Conservation (phyloP, 1,140 invertebrate genomes). For the Drosophila pandora region DNA sequence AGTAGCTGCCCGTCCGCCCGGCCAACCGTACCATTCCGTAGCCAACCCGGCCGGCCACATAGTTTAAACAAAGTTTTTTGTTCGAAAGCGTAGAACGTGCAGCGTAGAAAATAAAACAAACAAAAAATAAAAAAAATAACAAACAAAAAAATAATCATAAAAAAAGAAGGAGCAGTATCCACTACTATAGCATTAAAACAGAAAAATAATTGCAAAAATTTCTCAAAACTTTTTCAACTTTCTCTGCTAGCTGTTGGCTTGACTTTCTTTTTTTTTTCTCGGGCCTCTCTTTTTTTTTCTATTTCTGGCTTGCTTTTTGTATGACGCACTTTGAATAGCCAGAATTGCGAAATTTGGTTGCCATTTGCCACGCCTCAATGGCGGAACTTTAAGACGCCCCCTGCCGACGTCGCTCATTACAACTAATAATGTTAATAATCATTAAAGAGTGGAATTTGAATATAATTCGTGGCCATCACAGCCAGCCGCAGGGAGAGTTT, state of each 20-base stretch:
- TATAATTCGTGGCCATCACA: constrained; percentile 19
- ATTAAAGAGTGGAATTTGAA: constrained; percentile 67
- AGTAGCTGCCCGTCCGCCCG: constrained; percentile 14
- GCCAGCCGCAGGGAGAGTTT: not conserved
- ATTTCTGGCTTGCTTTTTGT: constrained; percentile 18
- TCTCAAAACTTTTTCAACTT: constrained; percentile 72
- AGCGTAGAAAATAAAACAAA: constrained; percentile 12
- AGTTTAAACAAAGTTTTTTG: constrained; percentile 77
- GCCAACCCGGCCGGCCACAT: constrained; percentile 46
- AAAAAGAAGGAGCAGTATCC: constrained; percentile 22
- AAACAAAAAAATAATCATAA: constrained; percentile 31
- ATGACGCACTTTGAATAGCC: constrained; percentile 59
- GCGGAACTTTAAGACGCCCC: constrained; percentile 61
- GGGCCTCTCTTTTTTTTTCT: constrained; percentile 40
- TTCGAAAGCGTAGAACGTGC: constrained; percentile 60
- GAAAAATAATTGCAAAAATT: constrained; percentile 79
- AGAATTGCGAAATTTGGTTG: constrained; percentile 26
- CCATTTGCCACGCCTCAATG: constrained; percentile 45
- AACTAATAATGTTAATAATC: constrained; percentile 79
- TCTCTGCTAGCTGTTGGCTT: constrained; percentile 33
- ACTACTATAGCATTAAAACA: constrained; percentile 80
- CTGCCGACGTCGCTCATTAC: constrained; percentile 64
- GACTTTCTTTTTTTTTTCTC: constrained; percentile 25
- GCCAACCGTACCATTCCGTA: constrained; percentile 19
- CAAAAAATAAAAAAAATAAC: constrained; percentile 11